Percentiles rank a stretch among this genome's conserved stretches.
phyloP scores from a whole-genome alignment of 2,888 invertebrate species.

The Lepidocyrtoides sp. region DNA sequence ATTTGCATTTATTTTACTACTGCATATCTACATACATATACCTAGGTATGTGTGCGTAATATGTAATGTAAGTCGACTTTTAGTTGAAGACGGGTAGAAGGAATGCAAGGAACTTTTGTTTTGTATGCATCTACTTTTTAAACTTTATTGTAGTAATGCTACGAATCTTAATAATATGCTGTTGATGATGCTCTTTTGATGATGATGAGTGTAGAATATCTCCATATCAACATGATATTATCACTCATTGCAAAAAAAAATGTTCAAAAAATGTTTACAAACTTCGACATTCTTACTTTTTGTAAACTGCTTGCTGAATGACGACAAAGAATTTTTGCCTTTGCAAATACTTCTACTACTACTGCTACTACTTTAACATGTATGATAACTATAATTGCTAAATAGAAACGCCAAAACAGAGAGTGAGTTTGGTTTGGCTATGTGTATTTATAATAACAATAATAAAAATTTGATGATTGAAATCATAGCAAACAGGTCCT shows the following conservation, averaged over 20 bases:
- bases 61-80: too few relatives aligned
- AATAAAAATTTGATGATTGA: background rate
- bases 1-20: too few relatives aligned
- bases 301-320: background rate
- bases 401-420: background rate
- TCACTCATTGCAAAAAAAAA: background rate
- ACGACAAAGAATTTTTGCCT: background rate
- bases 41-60: too few relatives aligned
- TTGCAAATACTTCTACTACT: too few relatives aligned
- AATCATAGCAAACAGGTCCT: background rate
- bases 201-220: background rate
- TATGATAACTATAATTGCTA: background rate
- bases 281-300: background rate
- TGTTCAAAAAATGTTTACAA: background rate
- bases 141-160: too few relatives aligned
- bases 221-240: background rate
- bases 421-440: background rate
- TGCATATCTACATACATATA: too few relatives aligned
- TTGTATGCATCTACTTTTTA: too few relatives aligned
- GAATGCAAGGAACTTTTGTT: too few relatives aligned
- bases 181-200: too few relatives aligned
- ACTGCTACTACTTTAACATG: background rate
- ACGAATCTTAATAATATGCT: too few relatives aligned
- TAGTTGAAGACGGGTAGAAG: too few relatives aligned
- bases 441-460: background rate